phyloP scores from a whole-genome alignment of 2,113 vertebrate genomes.

The Oryzias melastigma region DNA sequence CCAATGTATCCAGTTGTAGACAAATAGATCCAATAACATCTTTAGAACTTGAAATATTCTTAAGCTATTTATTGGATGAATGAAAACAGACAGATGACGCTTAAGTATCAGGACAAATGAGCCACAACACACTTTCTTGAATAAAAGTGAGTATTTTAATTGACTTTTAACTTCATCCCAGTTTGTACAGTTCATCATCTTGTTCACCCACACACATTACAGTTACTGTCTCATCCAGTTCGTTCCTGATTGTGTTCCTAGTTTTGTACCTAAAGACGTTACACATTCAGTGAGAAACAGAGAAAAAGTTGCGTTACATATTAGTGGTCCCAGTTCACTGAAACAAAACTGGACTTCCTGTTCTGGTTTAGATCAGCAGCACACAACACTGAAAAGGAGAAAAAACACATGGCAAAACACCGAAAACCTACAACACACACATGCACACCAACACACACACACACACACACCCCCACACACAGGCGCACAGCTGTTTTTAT shows the following conservation, averaged over 20 bases:
- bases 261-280: conserved; percentile 47
- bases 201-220: conserved; percentile 25
- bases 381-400: conserved; percentile 68
- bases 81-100: too few species aligned
- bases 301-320: conserved; percentile 41
- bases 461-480: conserved; percentile 24
- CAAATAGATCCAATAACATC: too few species aligned
- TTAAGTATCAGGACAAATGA: conserved; percentile 31
- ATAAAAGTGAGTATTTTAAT: conserved; percentile 67
- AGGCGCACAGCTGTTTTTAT: conserved; percentile 33
- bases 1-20: too few species aligned
- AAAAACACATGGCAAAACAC: conserved; percentile 61
- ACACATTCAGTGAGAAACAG: conserved; percentile 48
- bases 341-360: conserved; percentile 42
- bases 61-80: too few species aligned
- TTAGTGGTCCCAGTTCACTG: conserved; percentile 51
- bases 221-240: conserved; percentile 19
- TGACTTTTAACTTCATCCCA: conserved; percentile 25
- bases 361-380: conserved; percentile 58
- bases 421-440: conserved; percentile 53
- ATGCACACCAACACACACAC: conserved; percentile 1
- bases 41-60: too few species aligned
- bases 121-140: conserved; percentile 27
- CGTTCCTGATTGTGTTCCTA: conserved; percentile 38
- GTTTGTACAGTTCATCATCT: conserved; percentile 44